Base-by-base conservation (phyloP, 1,140 invertebrate species). In the Magallana gigas region DNA sequence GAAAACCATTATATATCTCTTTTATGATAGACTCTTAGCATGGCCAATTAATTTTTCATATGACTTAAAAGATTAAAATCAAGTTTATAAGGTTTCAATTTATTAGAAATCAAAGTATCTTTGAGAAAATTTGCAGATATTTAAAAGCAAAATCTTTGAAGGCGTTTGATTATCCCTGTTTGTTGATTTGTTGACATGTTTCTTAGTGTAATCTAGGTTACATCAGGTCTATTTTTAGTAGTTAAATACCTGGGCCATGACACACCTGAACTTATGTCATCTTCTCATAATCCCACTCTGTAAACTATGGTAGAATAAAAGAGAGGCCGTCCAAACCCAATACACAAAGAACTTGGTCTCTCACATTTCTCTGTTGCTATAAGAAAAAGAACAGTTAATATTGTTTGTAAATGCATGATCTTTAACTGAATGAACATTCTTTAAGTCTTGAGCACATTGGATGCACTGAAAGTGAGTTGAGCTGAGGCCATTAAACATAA, bases 211-310 rank as follows among this genome's bases (percentile, higher is more conserved):
- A 23, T 76, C 18, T 29, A 76, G 18, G 68, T 76, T 76, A 76
- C 68, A 29, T 76, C 68, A 76, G 18, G 9, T 76, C 68, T 76
- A 76, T 76, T 29, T 76, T 9, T 18, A 23, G 68, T 48, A 12
- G 23, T 29, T 18, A 76, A 76, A 76, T 76, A 76, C 68, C 68
- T 76, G 68, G 18, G 18, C 11, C 23, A 76, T 76, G 68, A 76
- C 68, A 12, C 68, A 76, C 68, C 68, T 76, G 68, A 76, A 48
- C 68, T 76, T 76, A 76, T 76, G 68, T 29, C 68, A 76, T 76
- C 68, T 76, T 76, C 68, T 76, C 68, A 76, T 29, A 23, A 76
- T 29, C 68, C 36, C 11, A 76, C 68, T 29, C 9, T 36, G 68
- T 76, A 29, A 29, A 76, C 68, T 62, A 48, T 48, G 36, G 36